Conservation (phyloP, 2,113 vertebrate genomes). For the Pao palembangensis region DNA sequence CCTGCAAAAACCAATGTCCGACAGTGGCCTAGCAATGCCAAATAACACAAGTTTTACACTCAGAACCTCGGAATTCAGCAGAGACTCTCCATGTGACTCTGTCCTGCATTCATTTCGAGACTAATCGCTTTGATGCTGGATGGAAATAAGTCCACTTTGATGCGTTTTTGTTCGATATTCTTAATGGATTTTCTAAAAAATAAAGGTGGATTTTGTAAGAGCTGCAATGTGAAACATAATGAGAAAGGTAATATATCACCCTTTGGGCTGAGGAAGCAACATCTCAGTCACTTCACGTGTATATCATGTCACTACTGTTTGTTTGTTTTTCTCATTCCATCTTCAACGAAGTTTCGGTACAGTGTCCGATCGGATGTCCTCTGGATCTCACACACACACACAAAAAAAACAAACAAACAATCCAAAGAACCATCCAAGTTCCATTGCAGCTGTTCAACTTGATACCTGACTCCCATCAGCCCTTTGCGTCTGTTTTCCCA, state of each 20-base stretch:
- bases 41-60: not conserved
- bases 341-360: slow-evolving; percentile 33
- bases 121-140: slow-evolving; percentile 36
- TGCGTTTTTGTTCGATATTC: slow-evolving; percentile 16
- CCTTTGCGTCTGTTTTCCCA: slow-evolving; percentile 44
- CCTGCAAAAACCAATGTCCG: too few relatives aligned
- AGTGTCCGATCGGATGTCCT: slow-evolving; percentile 22
- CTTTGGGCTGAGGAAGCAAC: slow-evolving; percentile 60
- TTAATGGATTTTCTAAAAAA: slow-evolving; percentile 19
- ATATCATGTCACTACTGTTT: slow-evolving; percentile 25
- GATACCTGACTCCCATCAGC: slow-evolving; percentile 42
- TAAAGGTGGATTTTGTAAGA: slow-evolving; percentile 26
- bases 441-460: slow-evolving; percentile 33
- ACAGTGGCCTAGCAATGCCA: slow-evolving; percentile 14
- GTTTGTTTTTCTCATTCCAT: slow-evolving; percentile 27
- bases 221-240: slow-evolving; percentile 42
- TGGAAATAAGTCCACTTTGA: slow-evolving; percentile 24
- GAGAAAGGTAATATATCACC: slow-evolving; percentile 40
- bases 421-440: slow-evolving; percentile 26
- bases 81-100: slow-evolving; percentile 11
- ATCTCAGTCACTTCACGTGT: slow-evolving; percentile 31
- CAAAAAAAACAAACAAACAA: not conserved
- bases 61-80: slow-evolving; percentile 13
- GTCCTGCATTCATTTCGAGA: slow-evolving; percentile 34
- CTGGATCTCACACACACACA: not conserved